A percentile compares a stretch with the other conserved stretches of the same genome.
phyloP scores from a whole-genome alignment of 2,888 invertebrate species.

The Stomorhina lunata region DNA sequence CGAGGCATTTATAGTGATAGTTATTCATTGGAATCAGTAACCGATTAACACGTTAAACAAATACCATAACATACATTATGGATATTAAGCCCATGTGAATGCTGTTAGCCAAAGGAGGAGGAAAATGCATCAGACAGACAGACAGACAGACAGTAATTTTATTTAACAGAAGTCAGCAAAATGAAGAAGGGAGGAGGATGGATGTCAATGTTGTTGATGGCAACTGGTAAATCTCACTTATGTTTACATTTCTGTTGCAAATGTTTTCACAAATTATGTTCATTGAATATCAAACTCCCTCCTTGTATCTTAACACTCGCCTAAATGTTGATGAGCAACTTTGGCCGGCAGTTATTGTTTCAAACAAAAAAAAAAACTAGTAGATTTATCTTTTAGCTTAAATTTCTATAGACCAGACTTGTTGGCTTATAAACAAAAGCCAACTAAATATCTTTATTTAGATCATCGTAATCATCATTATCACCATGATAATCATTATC shows the following conservation, averaged over 20 bases:
- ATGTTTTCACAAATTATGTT: slow-evolving; percentile 62
- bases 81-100: neutral
- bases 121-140: neutral
- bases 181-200: neutral
- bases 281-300: slow-evolving; percentile 34
- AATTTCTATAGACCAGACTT: slow-evolving; percentile 57
- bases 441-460: slow-evolving; percentile 53
- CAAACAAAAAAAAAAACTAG: slow-evolving; percentile 34
- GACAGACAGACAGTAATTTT: neutral
- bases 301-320: neutral
- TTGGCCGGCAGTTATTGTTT: slow-evolving; percentile 24
- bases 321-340: slow-evolving; percentile 22
- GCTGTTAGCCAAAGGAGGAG: neutral
- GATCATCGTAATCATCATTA: slow-evolving; percentile 50
- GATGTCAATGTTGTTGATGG: slow-evolving; percentile 43
- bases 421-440: slow-evolving; percentile 35
- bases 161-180: neutral
- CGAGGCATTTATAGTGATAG: slow-evolving; percentile 20
- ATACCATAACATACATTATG: neutral
- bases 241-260: slow-evolving; percentile 62
- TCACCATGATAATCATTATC: too few species aligned
- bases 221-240: slow-evolving; percentile 49
- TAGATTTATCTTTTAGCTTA: slow-evolving; percentile 26
- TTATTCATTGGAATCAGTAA: slow-evolving; percentile 40
- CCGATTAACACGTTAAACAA: slow-evolving; percentile 42